These are phyloP conservation scores for Coregonus clupeaformis DNA, from an alignment of 2,113 vertebrate species.

Conservation along the genomic window DNA sequence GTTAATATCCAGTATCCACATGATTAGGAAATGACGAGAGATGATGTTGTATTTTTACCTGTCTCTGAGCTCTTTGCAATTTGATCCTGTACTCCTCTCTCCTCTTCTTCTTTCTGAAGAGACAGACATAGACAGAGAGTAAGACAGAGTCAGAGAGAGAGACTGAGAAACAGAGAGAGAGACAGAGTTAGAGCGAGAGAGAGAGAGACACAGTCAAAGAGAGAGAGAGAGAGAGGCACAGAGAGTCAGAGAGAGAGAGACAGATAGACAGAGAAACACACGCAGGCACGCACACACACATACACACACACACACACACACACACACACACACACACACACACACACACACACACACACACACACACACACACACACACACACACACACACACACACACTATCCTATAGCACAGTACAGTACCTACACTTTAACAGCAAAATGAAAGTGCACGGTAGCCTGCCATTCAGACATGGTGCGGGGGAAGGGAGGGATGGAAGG, in stretches of 20 bases:
- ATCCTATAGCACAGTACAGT: not conserved
- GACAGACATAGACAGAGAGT: not conserved
- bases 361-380: too few species aligned
- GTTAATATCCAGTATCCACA: not conserved
- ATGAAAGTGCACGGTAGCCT: not conserved
- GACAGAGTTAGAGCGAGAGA: not conserved
- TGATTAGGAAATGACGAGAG: not conserved
- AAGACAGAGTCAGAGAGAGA: not conserved
- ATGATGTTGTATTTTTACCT: slow-evolving; percentile 53
- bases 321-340: too few species aligned
- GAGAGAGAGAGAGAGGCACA: not conserved
- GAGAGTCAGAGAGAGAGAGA: not conserved
- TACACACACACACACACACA: too few species aligned
- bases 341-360: too few species aligned
- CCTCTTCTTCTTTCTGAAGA: slow-evolving; percentile 57
- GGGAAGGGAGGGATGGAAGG: not conserved
- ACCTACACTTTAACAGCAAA: not conserved
- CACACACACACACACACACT: too few species aligned
- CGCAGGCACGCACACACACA: too few species aligned
- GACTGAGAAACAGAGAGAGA: not conserved
- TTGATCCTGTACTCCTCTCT: slow-evolving; percentile 67
- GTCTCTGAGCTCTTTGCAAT: slow-evolving; percentile 62
- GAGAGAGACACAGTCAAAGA: not conserved
- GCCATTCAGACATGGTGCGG: not conserved
- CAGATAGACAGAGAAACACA: too few species aligned